A percentile compares a stretch with the other conserved stretches of the same genome.
phyloP scores from a whole-genome alignment of 2,888 invertebrate species.

The Coecobrya sp. region DNA sequence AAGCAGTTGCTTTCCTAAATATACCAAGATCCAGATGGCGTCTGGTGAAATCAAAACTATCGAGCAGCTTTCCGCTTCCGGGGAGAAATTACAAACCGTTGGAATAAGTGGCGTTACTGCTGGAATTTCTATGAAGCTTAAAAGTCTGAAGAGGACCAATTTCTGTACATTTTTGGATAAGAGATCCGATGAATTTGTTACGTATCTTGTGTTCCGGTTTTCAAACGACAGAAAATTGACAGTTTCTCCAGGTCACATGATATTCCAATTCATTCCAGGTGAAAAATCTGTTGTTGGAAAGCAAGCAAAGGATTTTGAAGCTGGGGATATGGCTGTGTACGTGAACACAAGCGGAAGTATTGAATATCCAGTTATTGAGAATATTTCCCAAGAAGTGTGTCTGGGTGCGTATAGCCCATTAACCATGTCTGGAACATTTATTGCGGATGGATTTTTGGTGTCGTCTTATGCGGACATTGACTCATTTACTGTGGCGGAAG shows the following conservation, averaged over 20 bases:
- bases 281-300: neutral
- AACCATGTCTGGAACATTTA: constrained; percentile 72
- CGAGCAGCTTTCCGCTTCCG: neutral
- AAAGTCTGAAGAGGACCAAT: neutral
- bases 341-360: neutral
- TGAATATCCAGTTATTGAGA: neutral
- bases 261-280: constrained; percentile 37
- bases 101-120: neutral
- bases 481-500: constrained; percentile 54
- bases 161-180: constrained; percentile 67
- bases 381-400: constrained; percentile 12
- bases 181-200: neutral
- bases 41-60: neutral
- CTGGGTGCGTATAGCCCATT: constrained; percentile 72
- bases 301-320: constrained; percentile 52
- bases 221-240: constrained; percentile 44
- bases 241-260: constrained; percentile 58
- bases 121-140: neutral
- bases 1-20: constrained; percentile 55
- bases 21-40: neutral
- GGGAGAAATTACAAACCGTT: neutral
- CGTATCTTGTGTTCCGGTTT: constrained; percentile 47
- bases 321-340: constrained; percentile 46
- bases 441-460: constrained; percentile 77
- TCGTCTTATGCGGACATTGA: constrained; percentile 71